phyloP scores from a whole-genome alignment of 2,888 invertebrate genomes.

The Rotaria socialis region DNA sequence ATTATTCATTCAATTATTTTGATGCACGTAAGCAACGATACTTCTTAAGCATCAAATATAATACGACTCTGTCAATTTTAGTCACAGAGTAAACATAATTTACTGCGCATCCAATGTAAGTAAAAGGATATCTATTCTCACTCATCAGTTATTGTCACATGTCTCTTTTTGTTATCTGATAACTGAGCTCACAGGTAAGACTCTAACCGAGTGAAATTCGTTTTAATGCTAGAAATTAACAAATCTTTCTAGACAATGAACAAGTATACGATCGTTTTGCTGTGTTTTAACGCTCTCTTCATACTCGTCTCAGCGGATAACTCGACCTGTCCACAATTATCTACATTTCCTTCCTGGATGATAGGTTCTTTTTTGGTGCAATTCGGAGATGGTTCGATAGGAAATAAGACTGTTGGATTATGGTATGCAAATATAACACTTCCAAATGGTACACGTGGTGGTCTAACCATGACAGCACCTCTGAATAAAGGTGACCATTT shows the following conservation, averaged over 20 bases:
- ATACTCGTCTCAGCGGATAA: neutral
- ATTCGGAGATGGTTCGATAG: neutral
- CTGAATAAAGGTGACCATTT: constrained; percentile 1
- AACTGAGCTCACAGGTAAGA: neutral
- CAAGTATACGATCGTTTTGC: neutral
- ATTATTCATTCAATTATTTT: too few species aligned
- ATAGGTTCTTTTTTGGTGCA: neutral
- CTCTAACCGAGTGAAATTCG: neutral
- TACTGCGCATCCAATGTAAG: neutral
- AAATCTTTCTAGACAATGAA: neutral
- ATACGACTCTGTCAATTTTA: neutral
- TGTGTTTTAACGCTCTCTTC: neutral
- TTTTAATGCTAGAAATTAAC: neutral
- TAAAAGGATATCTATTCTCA: neutral
- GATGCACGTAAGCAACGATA: too few species aligned
- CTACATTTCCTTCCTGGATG: neutral
- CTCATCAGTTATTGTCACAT: neutral
- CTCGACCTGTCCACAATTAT: neutral
- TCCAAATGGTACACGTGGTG: neutral
- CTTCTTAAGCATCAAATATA: neutral
- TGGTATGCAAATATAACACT: neutral
- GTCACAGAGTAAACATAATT: neutral
- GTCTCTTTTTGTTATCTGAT: neutral
- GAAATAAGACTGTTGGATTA: neutral
- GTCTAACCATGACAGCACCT: neutral